A percentile compares a stretch with the other conserved stretches of the same genome.
Evolutionary conservation across 2,888 invertebrate species (phyloP).

Genomic region (Dasysyrphus tricinctus): DNA sequence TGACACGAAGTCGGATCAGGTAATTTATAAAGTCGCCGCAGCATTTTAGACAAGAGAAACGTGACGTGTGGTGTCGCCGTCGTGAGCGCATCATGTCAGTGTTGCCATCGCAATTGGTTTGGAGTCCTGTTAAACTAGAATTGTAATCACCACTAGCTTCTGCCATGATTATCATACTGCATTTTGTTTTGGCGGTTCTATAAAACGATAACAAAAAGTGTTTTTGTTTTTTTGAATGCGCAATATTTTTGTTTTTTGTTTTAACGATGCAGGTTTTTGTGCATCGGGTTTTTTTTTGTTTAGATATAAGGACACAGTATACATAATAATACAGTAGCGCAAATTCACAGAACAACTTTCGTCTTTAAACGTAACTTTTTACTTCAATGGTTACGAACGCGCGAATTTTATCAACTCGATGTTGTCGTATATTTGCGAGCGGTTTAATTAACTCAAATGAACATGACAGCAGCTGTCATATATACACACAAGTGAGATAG

Average conservation of each 20-base stretch:
- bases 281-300: slow-evolving; percentile 43
- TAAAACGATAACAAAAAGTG: slow-evolving; percentile 73
- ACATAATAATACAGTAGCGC: slow-evolving; percentile 75
- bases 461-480: slow-evolving; percentile 57
- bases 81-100: slow-evolving; percentile 62
- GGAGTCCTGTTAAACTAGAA: slow-evolving; percentile 71
- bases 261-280: slow-evolving; percentile 61
- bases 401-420: slow-evolving; percentile 37
- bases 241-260: slow-evolving; percentile 48
- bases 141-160: slow-evolving; percentile 75
- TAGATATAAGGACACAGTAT: slow-evolving; percentile 69
- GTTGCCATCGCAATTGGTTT: slow-evolving; percentile 65
- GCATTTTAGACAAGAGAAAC: slow-evolving; percentile 82
- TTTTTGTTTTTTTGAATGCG: slow-evolving; percentile 61
- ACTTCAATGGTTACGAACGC: slow-evolving; percentile 46
- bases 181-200: slow-evolving; percentile 74
- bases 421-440: slow-evolving; percentile 25
- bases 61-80: slow-evolving; percentile 66
- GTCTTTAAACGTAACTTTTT: slow-evolving; percentile 28
- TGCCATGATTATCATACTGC: slow-evolving; percentile 75
- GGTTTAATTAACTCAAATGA: background rate
- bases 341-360: slow-evolving; percentile 66
- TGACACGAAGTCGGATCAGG: slow-evolving; percentile 93
- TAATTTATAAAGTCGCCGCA: slow-evolving; percentile 86
- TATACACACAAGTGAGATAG: slow-evolving; percentile 62